These are phyloP conservation scores for Podarcis muralis DNA, from an alignment of 2,113 vertebrate genomes.

Conservation along the genomic window DNA sequence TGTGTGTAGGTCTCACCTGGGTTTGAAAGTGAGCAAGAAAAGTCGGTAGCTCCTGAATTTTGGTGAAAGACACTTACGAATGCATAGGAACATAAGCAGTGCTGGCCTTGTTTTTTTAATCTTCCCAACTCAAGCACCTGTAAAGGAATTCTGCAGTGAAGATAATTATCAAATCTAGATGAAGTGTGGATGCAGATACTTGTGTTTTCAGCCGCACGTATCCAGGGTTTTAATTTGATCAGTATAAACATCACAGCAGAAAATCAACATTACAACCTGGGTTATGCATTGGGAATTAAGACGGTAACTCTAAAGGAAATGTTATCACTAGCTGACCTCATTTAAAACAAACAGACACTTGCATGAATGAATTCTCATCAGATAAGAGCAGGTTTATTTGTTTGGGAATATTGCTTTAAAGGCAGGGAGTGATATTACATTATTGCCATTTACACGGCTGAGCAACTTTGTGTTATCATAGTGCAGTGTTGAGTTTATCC, in stretches of 20 bases:
- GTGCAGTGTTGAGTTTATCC: neutral
- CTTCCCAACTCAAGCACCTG: neutral
- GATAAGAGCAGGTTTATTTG: constrained; percentile 30
- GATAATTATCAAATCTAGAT: constrained; percentile 12
- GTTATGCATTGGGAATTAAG: constrained; percentile 32
- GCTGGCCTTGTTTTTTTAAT: neutral
- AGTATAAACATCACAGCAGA: constrained; percentile 38
- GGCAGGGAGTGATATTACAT: constrained; percentile 2
- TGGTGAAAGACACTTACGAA: neutral
- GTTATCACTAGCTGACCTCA: constrained; percentile 1
- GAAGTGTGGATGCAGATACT: neutral
- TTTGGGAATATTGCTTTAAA: constrained; percentile 38
- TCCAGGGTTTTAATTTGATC: constrained; percentile 44
- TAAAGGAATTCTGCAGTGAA: constrained; percentile 27
- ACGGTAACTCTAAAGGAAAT: constrained; percentile 27
- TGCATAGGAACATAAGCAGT: neutral
- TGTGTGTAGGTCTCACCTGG: neutral
- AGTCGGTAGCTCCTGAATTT: neutral
- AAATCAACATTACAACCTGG: constrained; percentile 41
- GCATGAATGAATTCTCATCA: constrained; percentile 39
- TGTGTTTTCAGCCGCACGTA: constrained; percentile 23
- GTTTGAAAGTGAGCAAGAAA: neutral
- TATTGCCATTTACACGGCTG: constrained; percentile 29
- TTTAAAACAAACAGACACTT: constrained; percentile 20
- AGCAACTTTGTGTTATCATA: constrained; percentile 30